Base-by-base conservation (phyloP, 2,797 vertebrate species). In the Muscicapa comitata region DNA sequence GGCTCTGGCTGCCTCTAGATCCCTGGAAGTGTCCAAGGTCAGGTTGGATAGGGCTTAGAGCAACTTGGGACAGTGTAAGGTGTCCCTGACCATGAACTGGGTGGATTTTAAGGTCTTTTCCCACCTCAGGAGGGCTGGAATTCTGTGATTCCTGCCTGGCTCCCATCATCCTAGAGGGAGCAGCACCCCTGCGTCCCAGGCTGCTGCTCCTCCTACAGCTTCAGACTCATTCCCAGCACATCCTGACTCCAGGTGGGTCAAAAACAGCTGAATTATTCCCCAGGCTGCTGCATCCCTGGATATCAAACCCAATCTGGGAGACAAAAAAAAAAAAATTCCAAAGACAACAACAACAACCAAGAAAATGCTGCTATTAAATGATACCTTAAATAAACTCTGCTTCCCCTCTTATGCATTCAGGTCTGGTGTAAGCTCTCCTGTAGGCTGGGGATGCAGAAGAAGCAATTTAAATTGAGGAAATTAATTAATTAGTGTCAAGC, bases 401-500 rank as follows among this genome's bases (percentile, higher is more conserved):
- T 76, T 55, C 20, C 21, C 31, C 25, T 88, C 43, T 95, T 90
- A 50, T 5, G 59, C 61, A 87, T 95, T 93, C 88, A 93, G 43
- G 53, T 91, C 82, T 90, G 59, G 48, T 74, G 59, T 47, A 51
- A 91, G 45, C 53, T 76, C 85, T 77, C 85, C 90, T 86, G 65
- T 25, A 63, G 76, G 74, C 12, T 48, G n/a, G 57, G 37, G 48
- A 86, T 83, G 85, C 59, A 89, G 73, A 66, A 95, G 88, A 47
- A 95, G 85, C 65, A 83, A 88, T 95, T 94, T 88, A 76, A 88
- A 90, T 59, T 6, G 92, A 94, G 55, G 78, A 94, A 89, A 95
- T 95, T 87, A 95, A 95, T 95, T 91, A 95, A 95, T 95, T 95
- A 93, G 87, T 73, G 72, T 93, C 85, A 88, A 74, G 72, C 78